Percentiles rank a stretch among this genome's conserved stretches.
phyloP scores from a whole-genome alignment of 2,113 vertebrate genomes.

The Hymenochirus boettgeri region DNA sequence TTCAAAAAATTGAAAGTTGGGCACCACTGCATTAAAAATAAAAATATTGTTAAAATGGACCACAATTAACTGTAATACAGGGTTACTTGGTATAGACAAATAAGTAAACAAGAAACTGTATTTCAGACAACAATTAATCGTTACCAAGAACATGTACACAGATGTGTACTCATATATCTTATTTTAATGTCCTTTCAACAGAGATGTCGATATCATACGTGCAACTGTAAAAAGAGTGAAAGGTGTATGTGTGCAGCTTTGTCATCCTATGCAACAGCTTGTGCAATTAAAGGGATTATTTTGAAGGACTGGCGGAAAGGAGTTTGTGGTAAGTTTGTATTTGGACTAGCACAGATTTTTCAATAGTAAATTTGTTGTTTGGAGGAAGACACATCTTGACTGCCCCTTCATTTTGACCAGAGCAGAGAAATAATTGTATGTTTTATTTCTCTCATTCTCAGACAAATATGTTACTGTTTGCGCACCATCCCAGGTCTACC shows the following conservation, averaged over 20 bases:
- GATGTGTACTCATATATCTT: not conserved
- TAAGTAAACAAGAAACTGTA: no score
- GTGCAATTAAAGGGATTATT: conserved; percentile 63
- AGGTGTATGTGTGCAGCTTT: conserved; percentile 80
- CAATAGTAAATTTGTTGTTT: no score
- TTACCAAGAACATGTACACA: no score
- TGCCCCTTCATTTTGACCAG: no score
- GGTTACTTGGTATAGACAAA: no score
- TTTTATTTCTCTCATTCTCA: conserved; percentile 48
- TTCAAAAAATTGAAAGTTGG: no score
- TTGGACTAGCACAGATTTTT: no score
- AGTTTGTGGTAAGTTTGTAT: conserved; percentile 69
- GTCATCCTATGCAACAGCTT: conserved; percentile 74
- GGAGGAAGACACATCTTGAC: no score
- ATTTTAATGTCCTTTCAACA: conserved; percentile 44
- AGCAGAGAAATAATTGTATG: not conserved
- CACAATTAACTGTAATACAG: no score
- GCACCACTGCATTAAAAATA: no score
- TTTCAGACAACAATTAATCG: no score
- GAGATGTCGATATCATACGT: conserved; percentile 88
- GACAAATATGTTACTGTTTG: conserved; percentile 67
- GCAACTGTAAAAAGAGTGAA: conserved; percentile 83
- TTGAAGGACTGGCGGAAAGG: conserved; percentile 66
- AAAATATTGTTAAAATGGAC: no score
- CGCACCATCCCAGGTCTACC: conserved; percentile 60